Evolutionary conservation across 2,888 invertebrate genomes (phyloP), one percentile per base, ranked within the genome.

Genomic region (Aricia artaxerxes): DNA sequence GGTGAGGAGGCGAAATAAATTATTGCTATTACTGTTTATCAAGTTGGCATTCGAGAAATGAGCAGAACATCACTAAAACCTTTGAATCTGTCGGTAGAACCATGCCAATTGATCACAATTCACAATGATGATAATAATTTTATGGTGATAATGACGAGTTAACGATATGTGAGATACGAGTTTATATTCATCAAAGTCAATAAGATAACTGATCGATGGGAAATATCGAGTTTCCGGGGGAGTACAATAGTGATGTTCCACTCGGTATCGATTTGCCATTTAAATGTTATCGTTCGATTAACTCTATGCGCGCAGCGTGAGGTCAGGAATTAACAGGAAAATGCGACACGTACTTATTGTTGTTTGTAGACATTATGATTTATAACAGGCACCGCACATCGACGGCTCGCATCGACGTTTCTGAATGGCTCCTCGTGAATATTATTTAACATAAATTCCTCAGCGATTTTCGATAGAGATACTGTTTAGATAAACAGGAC

Each of bases 261-360:
- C 79, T 82, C 83, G 85, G 83, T 84, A 82, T 81, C 84, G 83
- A 79, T 83, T 82, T 84, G 82, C 83, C 84, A 83, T 86, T 86
- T 86, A 84, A 86, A 86, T 85, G 83, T 84, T 85, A 86, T 86
- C 85, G 82, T 81, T 78, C 82, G 81, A 82, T 82, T 82, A 79
- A 80, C 82, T 83, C 83, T 73, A 82, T 80, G 82, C 84, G 84
- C 91, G 81, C 92, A 89, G 91, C 92, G 85, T 89, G 92, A 84
- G 89, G 88, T 85, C 88, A 83, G 85, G 84, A 88, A 91, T 92
- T 91, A 91, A 89, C 88, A 86, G 83, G 85, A 87, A 90, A 91
- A 89, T 87, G 89, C 90, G 89, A 91, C 91, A 84, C 82, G 82
- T 82, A 81, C 83, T 84, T 84, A 84, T 81, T 82, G 83, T 83